phyloP scores from a whole-genome alignment of 2,888 invertebrate genomes.

The Sturmia bella region DNA sequence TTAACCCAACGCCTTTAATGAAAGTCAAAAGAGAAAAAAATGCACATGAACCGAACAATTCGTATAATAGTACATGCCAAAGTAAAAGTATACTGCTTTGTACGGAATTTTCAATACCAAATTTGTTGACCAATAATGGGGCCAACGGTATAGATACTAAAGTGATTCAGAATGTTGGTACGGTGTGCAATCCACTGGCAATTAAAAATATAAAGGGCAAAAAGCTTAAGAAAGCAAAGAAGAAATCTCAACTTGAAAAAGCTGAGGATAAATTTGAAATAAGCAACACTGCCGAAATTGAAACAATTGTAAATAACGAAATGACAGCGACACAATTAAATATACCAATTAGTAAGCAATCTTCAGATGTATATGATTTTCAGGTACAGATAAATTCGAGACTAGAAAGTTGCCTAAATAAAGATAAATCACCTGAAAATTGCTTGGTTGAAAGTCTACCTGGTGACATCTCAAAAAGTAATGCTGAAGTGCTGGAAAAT shows the following conservation, averaged over 20 bases:
- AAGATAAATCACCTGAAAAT: background rate
- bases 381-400: background rate
- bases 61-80: background rate
- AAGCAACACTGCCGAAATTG: conserved; percentile 9
- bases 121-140: background rate
- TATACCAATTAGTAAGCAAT: background rate
- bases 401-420: background rate
- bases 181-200: conserved; percentile 32
- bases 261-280: background rate
- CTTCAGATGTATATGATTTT: background rate
- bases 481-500: background rate
- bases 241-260: conserved; percentile 26
- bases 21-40: conserved; percentile 79
- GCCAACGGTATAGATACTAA: background rate
- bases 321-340: background rate
- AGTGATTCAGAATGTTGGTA: conserved; percentile 7
- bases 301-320: background rate
- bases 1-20: conserved; percentile 80
- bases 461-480: background rate
- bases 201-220: conserved; percentile 25
- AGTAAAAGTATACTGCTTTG: background rate
- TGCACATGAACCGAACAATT: conserved; percentile 65
- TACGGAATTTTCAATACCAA: background rate
- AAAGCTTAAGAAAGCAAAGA: conserved; percentile 49
- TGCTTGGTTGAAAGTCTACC: background rate